Percentiles rank a stretch among this genome's conserved stretches.
Conservation (phyloP, 2,113 vertebrate species). For the Panthera leo region DNA sequence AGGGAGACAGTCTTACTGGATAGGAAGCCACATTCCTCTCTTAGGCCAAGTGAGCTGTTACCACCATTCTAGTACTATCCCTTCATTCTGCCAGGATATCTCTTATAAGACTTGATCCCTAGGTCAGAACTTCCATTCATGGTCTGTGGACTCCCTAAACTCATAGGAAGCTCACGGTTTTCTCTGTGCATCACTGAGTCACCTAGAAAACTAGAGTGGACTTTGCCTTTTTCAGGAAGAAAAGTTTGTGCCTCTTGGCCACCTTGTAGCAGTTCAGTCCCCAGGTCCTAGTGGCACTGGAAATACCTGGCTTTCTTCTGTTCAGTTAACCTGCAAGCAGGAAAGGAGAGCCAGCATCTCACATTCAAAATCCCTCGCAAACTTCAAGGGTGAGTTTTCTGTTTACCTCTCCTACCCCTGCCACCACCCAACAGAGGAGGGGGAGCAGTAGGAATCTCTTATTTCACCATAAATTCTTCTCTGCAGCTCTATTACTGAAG, state of each 20-base stretch:
- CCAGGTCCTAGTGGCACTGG: not conserved
- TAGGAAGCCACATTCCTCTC: not conserved
- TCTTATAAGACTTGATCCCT: not conserved
- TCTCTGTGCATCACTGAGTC: not conserved
- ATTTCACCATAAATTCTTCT: not conserved
- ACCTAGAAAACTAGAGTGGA: not conserved
- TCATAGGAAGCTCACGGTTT: not conserved
- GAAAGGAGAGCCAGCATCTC: not conserved
- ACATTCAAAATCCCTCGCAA: not conserved
- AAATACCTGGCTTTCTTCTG: not conserved
- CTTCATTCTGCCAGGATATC: not conserved
- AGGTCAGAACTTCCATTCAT: not conserved
- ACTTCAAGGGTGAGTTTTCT: not conserved
- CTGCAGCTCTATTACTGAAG: not conserved
- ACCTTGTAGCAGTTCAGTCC: not conserved
- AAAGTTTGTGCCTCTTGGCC: not conserved
- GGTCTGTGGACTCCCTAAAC: accelerated
- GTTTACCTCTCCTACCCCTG: not conserved
- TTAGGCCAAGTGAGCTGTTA: not conserved
- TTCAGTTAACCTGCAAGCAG: not conserved
- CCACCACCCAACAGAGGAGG: not conserved
- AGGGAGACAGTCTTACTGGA: not conserved
- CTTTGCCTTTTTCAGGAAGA: not conserved
- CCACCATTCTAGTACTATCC: not conserved
- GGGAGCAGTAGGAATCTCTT: not conserved